Base-by-base conservation (phyloP, 92 coral and sea anemone genomes). In the Phenganax marumi region DNA sequence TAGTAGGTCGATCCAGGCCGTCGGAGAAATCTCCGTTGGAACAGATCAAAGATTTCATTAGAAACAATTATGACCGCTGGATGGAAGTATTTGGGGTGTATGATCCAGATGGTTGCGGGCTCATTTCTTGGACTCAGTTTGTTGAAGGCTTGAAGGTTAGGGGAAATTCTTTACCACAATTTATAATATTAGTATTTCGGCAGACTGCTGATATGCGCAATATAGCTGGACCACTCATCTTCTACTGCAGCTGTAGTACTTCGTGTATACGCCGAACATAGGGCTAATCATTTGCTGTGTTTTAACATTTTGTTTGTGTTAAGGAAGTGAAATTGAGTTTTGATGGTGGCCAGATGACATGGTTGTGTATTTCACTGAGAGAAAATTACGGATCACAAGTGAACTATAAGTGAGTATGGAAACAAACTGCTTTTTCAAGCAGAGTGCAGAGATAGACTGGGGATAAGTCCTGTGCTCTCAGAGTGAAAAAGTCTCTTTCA, bases 21-120 rank as follows among this genome's bases (percentile, higher is more conserved):
- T 54, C 68, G 18, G 81, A 76, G 18, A 53, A 17, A 26, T 26
- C 52, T 2, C 81, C 81, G 6, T 14, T 76, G 48, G 46, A 26
- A 11, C 22, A 23, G 16, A 49, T 94, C 3, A 89, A 81, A 68
- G 77, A 69, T 25, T 88, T 79, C 50, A 76, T 91, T 18, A 85
- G 83, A 80, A 81, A 79, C 8, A 87, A 92, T 62, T 89, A 86
- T 23, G 88, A 94, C n/a, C 87, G 90, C 52, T 94, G 98, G 97
- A 21, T 90, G 77, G 95, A 90, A 54, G 62, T 84, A 58, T 92
- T 91, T 69, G 83, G 90, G 55, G 87, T 85, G 25, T 90, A 57
- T 76, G 91, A 87, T 64, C 68, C 79, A 1, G 91, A 92, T 8
- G 86, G 86, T 2, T 80, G 84, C 21, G 81, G 85, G 53, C 84